These are phyloP conservation scores for Ciconia maguari DNA, from an alignment of 2,113 vertebrate genomes.

Conservation along the genomic window DNA sequence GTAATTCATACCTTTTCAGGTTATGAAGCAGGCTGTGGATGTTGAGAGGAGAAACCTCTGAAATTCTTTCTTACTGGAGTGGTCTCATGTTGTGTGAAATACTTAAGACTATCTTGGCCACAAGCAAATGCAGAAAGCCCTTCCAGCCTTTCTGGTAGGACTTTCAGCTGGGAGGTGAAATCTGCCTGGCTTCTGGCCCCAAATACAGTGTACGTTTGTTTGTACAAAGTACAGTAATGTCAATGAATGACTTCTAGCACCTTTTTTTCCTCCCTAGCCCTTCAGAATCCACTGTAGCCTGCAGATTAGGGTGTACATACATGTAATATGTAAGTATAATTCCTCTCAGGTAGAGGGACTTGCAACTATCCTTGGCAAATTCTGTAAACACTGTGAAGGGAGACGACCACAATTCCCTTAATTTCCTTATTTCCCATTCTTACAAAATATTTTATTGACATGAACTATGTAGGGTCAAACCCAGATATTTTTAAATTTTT, in stretches of 20 bases:
- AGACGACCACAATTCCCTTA: neutral
- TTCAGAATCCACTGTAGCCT: neutral
- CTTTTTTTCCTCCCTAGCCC: neutral
- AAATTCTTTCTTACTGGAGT: neutral
- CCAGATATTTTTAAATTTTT: rapidly evolving
- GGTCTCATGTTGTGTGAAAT: rapidly evolving
- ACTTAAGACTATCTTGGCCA: neutral
- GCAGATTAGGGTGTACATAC: neutral
- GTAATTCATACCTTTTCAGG: neutral
- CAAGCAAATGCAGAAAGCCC: neutral
- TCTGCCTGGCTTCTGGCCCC: neutral
- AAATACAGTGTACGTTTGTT: neutral
- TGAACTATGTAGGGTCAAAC: neutral
- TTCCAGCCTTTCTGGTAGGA: neutral
- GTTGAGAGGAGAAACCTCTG: neutral
- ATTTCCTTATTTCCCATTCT: neutral
- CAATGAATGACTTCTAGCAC: neutral
- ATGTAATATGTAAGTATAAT: neutral
- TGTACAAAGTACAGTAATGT: neutral
- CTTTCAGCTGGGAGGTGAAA: neutral
- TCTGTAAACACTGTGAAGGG: neutral
- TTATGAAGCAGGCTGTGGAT: neutral
- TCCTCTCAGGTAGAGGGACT: neutral
- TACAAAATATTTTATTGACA: neutral
- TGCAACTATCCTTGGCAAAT: neutral